Evolutionary conservation across 2,888 invertebrate species (phyloP), one percentile per base, ranked within the genome.

Genomic region (Oeneis ivallda): DNA sequence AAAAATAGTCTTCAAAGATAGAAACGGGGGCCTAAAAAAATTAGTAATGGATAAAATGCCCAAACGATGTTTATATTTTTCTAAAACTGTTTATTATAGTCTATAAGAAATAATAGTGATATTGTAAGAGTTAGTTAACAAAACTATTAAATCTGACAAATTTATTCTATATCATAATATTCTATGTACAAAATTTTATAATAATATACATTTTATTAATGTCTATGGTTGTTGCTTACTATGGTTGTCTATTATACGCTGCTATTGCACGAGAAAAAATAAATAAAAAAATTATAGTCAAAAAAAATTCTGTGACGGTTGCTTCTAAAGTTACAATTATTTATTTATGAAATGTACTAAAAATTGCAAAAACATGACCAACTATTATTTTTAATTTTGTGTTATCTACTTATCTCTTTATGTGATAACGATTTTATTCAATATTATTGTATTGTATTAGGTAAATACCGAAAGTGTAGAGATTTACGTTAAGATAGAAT

Each of bases 111-210:
- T 17, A 15, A 32, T 53, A 53, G 34, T 34, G 13, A 41, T 56
- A 41, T 37, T 4, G 9, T 39, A 37, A 54, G 11, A 47, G 8
- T 39, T 59, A 15, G 11, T 47, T 60, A 49, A 45, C 61, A 13
- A 19, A 59, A 15, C 26, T 62, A 37, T 60, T 61, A 41, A 26
- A 58, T 49, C 54, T 64, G 57, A 56, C 45, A 43, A 64, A 66
- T 68, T 68, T 66, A 56, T 64, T 19, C 54, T 64, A 37, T 68
- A 67, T 69, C 58, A 34, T 47, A 45, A 32, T 17, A 60, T 37
- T 60, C 10, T 63, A 60, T 71, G 68, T 71, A 70, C 71, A 70
- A 71, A 71, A 66, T 70, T 70, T 71, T n/a, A n/a, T n/a, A n/a
- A 67, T 65, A 59, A 19, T 70, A 70, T 68, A 71, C 70, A 67